Evolutionary conservation across 2,113 vertebrate species (phyloP), one percentile per base, ranked within the genome.

Genomic region (Daubentonia madagascariensis): DNA sequence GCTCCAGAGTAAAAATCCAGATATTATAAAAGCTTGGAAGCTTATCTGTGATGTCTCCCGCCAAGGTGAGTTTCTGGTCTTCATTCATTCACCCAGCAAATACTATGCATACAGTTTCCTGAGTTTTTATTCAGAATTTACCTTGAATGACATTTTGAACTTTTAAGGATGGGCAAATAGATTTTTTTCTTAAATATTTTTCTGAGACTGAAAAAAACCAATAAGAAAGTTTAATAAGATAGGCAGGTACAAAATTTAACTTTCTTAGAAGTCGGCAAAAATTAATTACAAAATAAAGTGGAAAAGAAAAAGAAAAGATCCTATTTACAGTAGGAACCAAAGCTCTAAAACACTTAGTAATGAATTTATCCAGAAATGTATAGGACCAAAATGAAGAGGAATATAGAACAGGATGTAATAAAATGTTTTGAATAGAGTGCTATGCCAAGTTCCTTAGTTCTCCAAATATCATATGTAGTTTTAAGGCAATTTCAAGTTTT

Each of bases 31-130:
- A 97, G 99, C 98, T 23, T 99, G 99, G 99, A 99, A 99, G 10
- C 99, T 99, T 57, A 99, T 99, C 98, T 99, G 99, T 94, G 99
- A 99, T 0, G 99, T 99, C 0, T 99, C 99, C 52, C 98, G 99
- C 89, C 99, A 98, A 98, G 99, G 99, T 99, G 96, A 98, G 52
- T 84, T 89, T 87, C 35, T 91, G 43, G 10, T 22, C 59, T 90
- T 96, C 5, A 1, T 70, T 90, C 2, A 2, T 43, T 89, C 22
- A 11, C 80, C 35, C 10, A 76, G 22, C 1, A 54, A 54, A 52
- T 37, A 30, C 22, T 40, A 2, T 85, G 6, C 8, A 6, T 63
- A 1, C 28, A 17, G 22, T 78, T 70, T 48, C 28, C 43, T 35
- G 23, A 76, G 61, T 89, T 48, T 40, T 54, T 75, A 30, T 73